Evolutionary conservation across 2,888 invertebrate species (phyloP), one percentile per base, ranked within the genome.

Genomic region (Clivina fossor): DNA sequence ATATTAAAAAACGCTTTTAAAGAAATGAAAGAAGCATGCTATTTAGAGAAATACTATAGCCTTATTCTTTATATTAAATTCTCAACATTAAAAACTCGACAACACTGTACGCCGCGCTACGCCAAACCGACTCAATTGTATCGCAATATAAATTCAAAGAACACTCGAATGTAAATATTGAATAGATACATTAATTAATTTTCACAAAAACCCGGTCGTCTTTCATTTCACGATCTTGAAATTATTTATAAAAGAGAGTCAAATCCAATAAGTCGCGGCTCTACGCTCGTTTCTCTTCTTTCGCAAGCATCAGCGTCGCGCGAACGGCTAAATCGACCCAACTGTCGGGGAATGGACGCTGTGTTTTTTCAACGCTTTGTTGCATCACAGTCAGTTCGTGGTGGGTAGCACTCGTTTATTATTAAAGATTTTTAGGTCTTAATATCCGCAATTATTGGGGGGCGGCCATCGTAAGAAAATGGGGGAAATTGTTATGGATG

Each of bases 131-230:
- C 33, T 47, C 50, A 50, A 50, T 50, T 50, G 50, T 41, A 41
- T 32, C 20, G 41, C 50, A 50, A 50, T 50, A 50, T 49, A 49
- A 49, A 49, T 41, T 40, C 50, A 50, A 50, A 41, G 50, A 50
- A 50, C 41, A 50, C 50, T 50, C 22, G 32, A 40, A 22, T 40
- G 50, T 50, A 50, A 50, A 50, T 50, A 50, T 50, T 41, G 41
- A 50, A 50, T 41, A 50, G 50, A 50, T 41, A 50, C 41, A 41
- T 50, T 50, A 50, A 50, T 50, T 50, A 50, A 50, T 50, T 50
- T 41, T 50, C 50, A 41, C 41, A 50, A 50, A 50, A 50, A 41
- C 16, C 41, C 33, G n/a, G 33, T 16, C 16, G 13, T 15, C 30
- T 40, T 20, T 50, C 32, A 18, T 35, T 35, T 16, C 15, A 7